phyloP scores from a whole-genome alignment of 1,140 invertebrate species.

The Patella vulgata region DNA sequence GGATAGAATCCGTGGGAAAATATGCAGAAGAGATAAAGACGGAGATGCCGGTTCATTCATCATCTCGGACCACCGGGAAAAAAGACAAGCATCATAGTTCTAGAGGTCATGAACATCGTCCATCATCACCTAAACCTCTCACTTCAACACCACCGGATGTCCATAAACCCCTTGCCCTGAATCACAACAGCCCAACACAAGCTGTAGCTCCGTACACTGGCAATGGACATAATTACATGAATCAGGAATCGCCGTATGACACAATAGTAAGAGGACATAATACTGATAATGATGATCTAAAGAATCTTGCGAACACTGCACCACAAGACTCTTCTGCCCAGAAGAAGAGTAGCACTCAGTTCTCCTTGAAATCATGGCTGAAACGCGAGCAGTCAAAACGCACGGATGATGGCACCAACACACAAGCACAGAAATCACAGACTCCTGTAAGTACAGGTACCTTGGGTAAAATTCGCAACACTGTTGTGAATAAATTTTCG shows the following conservation, averaged over 20 bases:
- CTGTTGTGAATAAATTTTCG: slow-evolving; percentile 45
- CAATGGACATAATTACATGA: slow-evolving; percentile 21
- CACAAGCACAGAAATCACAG: slow-evolving; percentile 4
- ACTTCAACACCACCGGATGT: slow-evolving; percentile 56
- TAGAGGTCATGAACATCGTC: slow-evolving; percentile 13
- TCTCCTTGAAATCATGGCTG: slow-evolving; percentile 36
- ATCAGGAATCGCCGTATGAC: slow-evolving; percentile 23
- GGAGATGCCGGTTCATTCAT: background rate
- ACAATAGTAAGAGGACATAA: slow-evolving; percentile 9
- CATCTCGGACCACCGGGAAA: background rate
- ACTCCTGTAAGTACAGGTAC: slow-evolving; percentile 21
- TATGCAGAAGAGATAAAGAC: slow-evolving; percentile 21
- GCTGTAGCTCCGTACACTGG: background rate
- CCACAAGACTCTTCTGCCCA: background rate
- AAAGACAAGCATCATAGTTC: slow-evolving; percentile 2
- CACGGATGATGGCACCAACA: slow-evolving; percentile 13
- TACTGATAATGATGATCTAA: background rate
- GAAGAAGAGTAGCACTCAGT: slow-evolving; percentile 28
- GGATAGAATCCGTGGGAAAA: slow-evolving; percentile 38
- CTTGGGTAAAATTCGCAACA: slow-evolving; percentile 41
- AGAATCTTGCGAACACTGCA: no score
- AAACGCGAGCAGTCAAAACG: slow-evolving; percentile 36
- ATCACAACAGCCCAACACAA: slow-evolving; percentile 6
- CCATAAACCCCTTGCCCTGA: slow-evolving; percentile 50
- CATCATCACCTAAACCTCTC: slow-evolving; percentile 52